phyloP scores from a whole-genome alignment of 2,888 invertebrate genomes.

The Phasia obesa region DNA sequence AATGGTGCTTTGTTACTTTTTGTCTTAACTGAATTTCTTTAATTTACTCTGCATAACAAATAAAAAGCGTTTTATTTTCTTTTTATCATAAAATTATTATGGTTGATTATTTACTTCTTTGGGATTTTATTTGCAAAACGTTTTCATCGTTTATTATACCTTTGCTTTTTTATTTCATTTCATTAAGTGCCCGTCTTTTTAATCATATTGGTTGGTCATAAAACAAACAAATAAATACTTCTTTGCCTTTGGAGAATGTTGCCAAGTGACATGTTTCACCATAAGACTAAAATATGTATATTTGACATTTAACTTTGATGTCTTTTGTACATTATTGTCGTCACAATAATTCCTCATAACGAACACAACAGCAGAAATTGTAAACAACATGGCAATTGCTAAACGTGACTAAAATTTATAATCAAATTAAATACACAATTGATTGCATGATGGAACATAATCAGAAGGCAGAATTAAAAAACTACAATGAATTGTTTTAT shows the following conservation, averaged over 20 bases:
- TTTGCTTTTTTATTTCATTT: background rate
- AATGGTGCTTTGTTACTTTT: too few species aligned
- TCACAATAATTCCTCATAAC: background rate
- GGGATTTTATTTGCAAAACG: constrained; percentile 15
- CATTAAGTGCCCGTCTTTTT: background rate
- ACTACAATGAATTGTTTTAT: too few species aligned
- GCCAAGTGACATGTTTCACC: constrained; percentile 21
- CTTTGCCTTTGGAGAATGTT: constrained; percentile 15
- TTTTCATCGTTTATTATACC: constrained; percentile 15
- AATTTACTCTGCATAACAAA: background rate
- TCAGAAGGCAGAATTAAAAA: background rate
- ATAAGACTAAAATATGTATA: background rate
- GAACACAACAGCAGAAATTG: constrained; percentile 39
- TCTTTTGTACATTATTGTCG: constrained; percentile 12
- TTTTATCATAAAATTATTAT: background rate
- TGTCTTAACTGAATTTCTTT: too few species aligned
- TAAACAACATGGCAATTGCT: constrained; percentile 62
- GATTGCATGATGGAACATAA: constrained; percentile 2
- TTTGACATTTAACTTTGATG: constrained; percentile 28
- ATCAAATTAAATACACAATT: constrained; percentile 42
- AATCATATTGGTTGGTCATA: constrained; percentile 11
- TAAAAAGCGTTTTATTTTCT: background rate
- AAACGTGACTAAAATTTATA: constrained; percentile 61
- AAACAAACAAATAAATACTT: constrained; percentile 14
- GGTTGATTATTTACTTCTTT: background rate